Conservation (phyloP, 2,888 invertebrate species). For the Eupithecia exiguata region DNA sequence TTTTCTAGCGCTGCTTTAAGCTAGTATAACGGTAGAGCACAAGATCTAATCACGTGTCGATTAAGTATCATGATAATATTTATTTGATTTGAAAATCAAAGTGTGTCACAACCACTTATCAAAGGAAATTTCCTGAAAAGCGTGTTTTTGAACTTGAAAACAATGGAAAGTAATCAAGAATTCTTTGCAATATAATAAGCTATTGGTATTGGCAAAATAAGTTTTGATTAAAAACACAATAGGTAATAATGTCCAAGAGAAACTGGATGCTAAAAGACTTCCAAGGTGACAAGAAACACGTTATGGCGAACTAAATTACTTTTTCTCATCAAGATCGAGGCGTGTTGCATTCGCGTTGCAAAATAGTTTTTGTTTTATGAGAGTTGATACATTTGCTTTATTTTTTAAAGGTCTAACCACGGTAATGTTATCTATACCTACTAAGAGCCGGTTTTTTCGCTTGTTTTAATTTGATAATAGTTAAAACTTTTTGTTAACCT, state of each 20-base stretch:
- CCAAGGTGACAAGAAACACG: conserved; percentile 25
- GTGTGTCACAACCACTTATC: neutral
- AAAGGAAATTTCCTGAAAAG: neutral
- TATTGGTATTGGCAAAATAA: neutral
- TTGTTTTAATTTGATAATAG: no score
- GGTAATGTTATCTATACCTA: no score
- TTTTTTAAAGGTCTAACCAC: no score
- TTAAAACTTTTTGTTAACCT: no score
- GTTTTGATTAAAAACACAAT: conserved; percentile 4
- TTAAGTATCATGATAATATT: neutral
- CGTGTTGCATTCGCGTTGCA: conserved; percentile 30
- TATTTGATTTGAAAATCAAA: neutral
- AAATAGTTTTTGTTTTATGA: conserved; percentile 26
- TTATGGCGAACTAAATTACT: conserved; percentile 28
- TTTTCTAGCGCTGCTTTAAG: neutral
- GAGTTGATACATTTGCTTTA: conserved; percentile 25
- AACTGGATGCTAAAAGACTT: conserved; percentile 2
- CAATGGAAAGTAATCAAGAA: neutral
- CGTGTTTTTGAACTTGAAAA: conserved; percentile 10
- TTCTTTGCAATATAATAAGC: neutral
- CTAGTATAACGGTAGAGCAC: no score
- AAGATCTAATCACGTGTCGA: neutral
- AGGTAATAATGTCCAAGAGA: conserved; percentile 5
- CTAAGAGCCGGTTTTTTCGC: no score
- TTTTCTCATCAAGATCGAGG: conserved; percentile 43